Evolutionary conservation across 2,888 invertebrate genomes (phyloP).

Genomic region (Eilema griseolum): DNA sequence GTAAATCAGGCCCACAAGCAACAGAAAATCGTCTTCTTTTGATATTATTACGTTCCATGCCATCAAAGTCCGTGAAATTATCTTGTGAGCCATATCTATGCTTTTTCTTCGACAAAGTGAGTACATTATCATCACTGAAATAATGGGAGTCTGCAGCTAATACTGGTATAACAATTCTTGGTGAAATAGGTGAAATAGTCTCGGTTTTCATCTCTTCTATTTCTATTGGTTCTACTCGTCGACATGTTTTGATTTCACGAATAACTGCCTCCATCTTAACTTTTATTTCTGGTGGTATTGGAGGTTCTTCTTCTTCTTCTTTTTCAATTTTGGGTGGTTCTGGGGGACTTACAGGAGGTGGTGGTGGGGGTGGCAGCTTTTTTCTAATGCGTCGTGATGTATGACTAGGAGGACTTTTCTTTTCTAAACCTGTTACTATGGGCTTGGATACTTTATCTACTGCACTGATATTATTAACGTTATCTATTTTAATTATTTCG

Average conservation of each 20-base stretch:
- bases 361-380: slow-evolving; percentile 81
- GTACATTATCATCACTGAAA: slow-evolving; percentile 74
- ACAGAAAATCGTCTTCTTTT: slow-evolving; percentile 77
- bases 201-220: slow-evolving; percentile 68
- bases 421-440: slow-evolving; percentile 53
- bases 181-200: slow-evolving; percentile 67
- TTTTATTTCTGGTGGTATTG: slow-evolving; percentile 85
- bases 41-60: slow-evolving; percentile 71
- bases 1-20: slow-evolving; percentile 80
- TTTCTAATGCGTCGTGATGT: slow-evolving; percentile 75
- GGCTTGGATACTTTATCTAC: slow-evolving; percentile 33
- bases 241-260: slow-evolving; percentile 82
- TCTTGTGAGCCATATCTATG: slow-evolving; percentile 59
- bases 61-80: slow-evolving; percentile 72
- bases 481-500: slow-evolving; percentile 41
- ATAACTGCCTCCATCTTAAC: slow-evolving; percentile 89
- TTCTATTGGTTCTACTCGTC: slow-evolving; percentile 70
- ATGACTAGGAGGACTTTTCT: slow-evolving; percentile 68
- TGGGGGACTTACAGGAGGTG: slow-evolving; percentile 65
- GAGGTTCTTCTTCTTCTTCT: slow-evolving; percentile 63
- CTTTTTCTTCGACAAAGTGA: slow-evolving; percentile 62
- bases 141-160: slow-evolving; percentile 78
- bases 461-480: slow-evolving; percentile 28
- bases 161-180: slow-evolving; percentile 81
- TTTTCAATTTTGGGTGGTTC: slow-evolving; percentile 58